Evolutionary conservation across 2,888 invertebrate genomes (phyloP).

Genomic region (Lycocerus yunnanus): DNA sequence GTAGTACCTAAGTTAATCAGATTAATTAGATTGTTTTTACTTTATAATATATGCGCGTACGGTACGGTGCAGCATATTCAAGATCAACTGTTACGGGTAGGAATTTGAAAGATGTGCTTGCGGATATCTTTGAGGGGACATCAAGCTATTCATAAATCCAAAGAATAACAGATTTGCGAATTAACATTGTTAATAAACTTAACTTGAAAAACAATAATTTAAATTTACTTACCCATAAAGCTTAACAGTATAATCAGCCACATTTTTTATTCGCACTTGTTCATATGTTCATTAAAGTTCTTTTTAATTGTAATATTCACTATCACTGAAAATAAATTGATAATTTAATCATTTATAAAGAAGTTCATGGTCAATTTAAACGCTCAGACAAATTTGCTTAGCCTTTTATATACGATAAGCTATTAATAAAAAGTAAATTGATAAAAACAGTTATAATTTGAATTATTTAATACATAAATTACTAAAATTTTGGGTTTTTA

Average conservation of each 20-base stretch:
- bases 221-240: background rate
- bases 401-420: background rate
- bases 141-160: too few relatives aligned
- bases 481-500: background rate
- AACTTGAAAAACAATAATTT: background rate
- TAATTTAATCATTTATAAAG: background rate
- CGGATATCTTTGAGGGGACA: too few relatives aligned
- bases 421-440: background rate
- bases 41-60: background rate
- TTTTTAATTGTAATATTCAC: background rate
- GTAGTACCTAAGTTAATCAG: too few relatives aligned
- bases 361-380: slow-evolving; percentile 1
- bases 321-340: background rate
- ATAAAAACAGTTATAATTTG: background rate
- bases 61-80: background rate
- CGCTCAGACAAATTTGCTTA: background rate
- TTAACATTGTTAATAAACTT: too few relatives aligned
- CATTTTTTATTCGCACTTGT: background rate
- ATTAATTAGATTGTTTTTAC: background rate
- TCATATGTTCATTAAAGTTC: background rate
- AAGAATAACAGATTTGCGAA: too few relatives aligned
- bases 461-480: background rate
- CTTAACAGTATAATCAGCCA: background rate
- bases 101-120: too few relatives aligned
- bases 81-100: background rate